Evolutionary conservation across 2,797 vertebrate species (phyloP), one percentile per base, ranked within the genome.

Genomic region (Ibycter americanus): DNA sequence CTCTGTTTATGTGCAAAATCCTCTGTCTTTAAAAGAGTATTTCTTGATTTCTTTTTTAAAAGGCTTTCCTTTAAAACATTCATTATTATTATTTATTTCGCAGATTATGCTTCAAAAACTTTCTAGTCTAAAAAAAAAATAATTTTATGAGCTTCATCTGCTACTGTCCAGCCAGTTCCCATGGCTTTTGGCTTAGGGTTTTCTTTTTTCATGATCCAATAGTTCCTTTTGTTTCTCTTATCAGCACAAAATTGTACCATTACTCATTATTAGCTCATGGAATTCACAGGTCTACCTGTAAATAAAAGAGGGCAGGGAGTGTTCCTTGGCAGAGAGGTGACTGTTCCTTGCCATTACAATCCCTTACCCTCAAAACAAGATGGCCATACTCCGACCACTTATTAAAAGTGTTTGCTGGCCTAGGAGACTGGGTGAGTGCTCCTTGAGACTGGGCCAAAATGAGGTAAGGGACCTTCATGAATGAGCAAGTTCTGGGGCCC

Each of bases 261-360:
- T 81, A 74, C 11, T 91, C 36, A 80, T 83, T 95, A 86, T 91
- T 65, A 86, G 18, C 6, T 83, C 65, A 68, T n/a, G 81, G 88
- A 94, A 93, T 88, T 96, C 84, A 72, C 68, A 90, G 83, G 44
- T 92, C 25, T 68, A 90, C 62, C 49, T 87, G 90, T 71, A 91
- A 91, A 86, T 78, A 81, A 82, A 84, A 65, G 61, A 82, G 32
- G 13, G 16, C 16, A 89, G 29, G 12, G 25, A 85, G 14, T 20
- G 7, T 67, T 91, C 36, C 23, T 47, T 81, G 40, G 7, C 14
- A 80, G 55, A 80, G n/a, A 49, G 15, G 29, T 76, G 36, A 63
- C 26, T 27, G 16, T 89, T 92, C 32, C 4, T 0, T 27, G 27
- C 13, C 19, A 59, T 78, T 80, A 73, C 85, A 74, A 66, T 38